Evolutionary conservation across 2,888 invertebrate species (phyloP), one percentile per base, ranked within the genome.

Genomic region (Erpobdella octoculata): DNA sequence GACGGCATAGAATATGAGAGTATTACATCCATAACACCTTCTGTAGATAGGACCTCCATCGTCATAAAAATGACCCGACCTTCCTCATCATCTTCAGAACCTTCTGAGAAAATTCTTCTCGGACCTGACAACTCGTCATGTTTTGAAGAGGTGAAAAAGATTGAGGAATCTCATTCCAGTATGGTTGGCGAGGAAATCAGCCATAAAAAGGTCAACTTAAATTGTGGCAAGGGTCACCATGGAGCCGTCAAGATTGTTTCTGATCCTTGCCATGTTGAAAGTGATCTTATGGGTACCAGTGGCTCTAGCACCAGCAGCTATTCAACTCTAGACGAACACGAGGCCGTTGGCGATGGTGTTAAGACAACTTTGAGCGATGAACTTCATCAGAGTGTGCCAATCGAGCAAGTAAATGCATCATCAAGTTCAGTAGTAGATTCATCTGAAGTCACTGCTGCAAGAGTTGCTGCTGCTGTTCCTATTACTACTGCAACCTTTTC

Each of bases 1-100:
- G n/a, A n/a, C n/a, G n/a, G n/a, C n/a, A n/a, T n/a, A n/a, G 3
- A 48, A 18, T 9, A 2, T 48, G 48, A 53, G 28, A 28, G 28
- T 15, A 18, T 53, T 25, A 6, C 53, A 6, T n/a, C 18, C 1
- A n/a, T 9, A 6, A 53, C 28, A 28, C 53, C 53, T 28, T 53
- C 53, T 28, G 15, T 53, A 8, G 53, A 53, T 28, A 53, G 53
- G 28, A 53, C 53, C 8, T 53, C 53, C 18, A n/a, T 53, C 53
- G 18, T 53, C 53, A 53, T 53, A 21, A 53, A 53, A 28, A 53
- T n/a, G 18, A 53, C 53, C 53, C 21, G 53, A 53, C 53, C 53
- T 21, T 53, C 53, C 53, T 53, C 53, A 18, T 53, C 53, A 25
- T 18, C 53, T 4, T 53, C 53, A 9, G n/a, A n/a, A n/a, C n/a